These are phyloP conservation scores for Paradoxurus hermaphroditus DNA, from an alignment of 2,113 vertebrate species.

Conservation along the genomic window DNA sequence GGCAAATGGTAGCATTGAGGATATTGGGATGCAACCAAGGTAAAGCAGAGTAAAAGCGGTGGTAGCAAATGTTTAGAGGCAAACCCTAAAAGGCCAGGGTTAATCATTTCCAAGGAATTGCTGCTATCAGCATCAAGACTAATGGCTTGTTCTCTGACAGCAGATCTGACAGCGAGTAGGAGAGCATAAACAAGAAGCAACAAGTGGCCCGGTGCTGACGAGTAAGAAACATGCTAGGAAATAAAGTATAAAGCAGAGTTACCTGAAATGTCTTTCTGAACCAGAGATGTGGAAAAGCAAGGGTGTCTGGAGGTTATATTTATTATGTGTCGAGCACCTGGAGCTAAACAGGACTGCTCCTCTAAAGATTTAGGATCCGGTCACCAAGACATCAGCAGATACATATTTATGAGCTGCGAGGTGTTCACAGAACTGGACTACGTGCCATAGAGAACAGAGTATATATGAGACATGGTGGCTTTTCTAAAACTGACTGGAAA, in stretches of 20 bases:
- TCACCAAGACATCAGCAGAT: background rate
- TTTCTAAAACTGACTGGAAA: background rate
- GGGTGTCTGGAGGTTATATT: background rate
- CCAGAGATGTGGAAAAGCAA: background rate
- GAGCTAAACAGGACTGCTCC: background rate
- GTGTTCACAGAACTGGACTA: background rate
- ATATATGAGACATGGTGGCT: background rate
- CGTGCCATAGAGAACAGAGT: background rate
- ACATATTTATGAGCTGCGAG: background rate
- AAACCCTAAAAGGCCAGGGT: background rate
- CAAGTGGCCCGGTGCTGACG: background rate
- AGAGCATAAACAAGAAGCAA: background rate
- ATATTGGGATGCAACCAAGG: background rate
- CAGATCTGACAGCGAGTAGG: background rate
- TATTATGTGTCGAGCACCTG: background rate
- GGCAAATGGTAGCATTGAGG: background rate
- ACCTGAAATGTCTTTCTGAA: background rate
- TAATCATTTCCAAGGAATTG: background rate
- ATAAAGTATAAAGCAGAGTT: background rate
- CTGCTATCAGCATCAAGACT: background rate
- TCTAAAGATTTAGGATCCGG: constrained; percentile 6
- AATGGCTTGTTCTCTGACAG: background rate
- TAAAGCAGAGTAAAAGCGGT: background rate
- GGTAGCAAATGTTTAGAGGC: background rate
- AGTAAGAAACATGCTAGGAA: background rate